Percentiles rank a stretch among this genome's conserved stretches.
Evolutionary conservation across 2,113 vertebrate species (phyloP).

Genomic region (Eptesicus fuscus): DNA sequence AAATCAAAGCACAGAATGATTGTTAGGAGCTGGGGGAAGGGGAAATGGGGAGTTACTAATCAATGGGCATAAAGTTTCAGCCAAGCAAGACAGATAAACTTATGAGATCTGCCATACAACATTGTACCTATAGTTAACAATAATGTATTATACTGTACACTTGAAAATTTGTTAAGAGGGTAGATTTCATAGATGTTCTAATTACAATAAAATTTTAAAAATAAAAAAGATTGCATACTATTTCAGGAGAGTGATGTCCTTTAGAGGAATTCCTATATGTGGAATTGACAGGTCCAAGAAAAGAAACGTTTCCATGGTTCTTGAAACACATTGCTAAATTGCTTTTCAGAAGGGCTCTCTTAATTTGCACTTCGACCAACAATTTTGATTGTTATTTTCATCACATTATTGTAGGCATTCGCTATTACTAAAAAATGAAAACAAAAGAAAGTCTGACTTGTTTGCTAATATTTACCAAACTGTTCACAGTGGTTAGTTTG

Average conservation of each 20-base stretch:
- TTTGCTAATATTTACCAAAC: neutral
- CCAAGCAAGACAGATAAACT: neutral
- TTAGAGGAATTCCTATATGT: neutral
- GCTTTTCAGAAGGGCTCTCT: neutral
- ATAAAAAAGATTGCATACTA: neutral
- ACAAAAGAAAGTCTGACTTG: neutral
- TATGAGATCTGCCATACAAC: neutral
- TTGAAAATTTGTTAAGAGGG: neutral
- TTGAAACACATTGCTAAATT: neutral
- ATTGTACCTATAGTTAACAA: neutral
- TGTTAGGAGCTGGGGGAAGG: neutral
- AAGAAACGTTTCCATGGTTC: neutral
- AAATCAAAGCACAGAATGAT: neutral
- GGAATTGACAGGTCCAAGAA: neutral
- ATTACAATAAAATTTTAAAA: neutral
- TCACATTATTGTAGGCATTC: neutral
- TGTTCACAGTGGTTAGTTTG: neutral
- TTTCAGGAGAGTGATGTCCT: neutral
- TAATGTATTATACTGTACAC: neutral
- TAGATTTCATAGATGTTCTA: neutral
- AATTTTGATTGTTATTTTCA: neutral
- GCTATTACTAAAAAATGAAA: neutral
- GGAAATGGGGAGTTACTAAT: neutral
- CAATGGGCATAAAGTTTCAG: neutral
- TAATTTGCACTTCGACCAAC: neutral